A percentile compares a stretch with the other conserved stretches of the same genome.
Conservation (phyloP, 2,797 vertebrate genomes). For the Pipistrellus nathusii region DNA sequence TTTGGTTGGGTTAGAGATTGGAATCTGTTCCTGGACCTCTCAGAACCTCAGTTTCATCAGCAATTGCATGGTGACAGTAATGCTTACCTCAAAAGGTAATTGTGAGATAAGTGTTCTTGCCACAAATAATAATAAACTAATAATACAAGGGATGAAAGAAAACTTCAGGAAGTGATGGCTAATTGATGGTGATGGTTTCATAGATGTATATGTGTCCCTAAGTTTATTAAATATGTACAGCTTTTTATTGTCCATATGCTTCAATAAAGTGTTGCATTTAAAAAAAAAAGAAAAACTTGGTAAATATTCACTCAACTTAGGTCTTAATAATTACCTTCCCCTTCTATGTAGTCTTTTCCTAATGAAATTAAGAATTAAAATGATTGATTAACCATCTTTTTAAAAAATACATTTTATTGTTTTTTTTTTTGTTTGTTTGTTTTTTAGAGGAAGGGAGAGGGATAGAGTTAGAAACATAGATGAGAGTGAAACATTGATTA, state of each 20-base stretch:
- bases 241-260: not conserved
- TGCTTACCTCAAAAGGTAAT: not conserved
- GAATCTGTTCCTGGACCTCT: not conserved
- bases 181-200: not conserved
- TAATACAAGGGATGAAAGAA: not conserved
- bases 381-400: not conserved
- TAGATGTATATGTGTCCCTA: not conserved
- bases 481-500: too few species aligned
- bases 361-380: slow-evolving; percentile 36
- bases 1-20: not conserved
- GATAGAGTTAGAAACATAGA: too few species aligned
- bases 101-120: not conserved
- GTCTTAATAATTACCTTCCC: not conserved
- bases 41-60: not conserved
- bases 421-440: too few species aligned
- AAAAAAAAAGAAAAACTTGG: not conserved
- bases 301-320: not conserved
- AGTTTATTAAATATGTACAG: not conserved
- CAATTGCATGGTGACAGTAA: not conserved
- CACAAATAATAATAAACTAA: not conserved
- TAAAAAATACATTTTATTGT: too few species aligned
- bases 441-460: too few species aligned
- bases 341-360: not conserved
- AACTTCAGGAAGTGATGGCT: not conserved
- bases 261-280: not conserved